Conservation (phyloP, 2,797 vertebrate genomes). For the Phylloscopus collybita region DNA sequence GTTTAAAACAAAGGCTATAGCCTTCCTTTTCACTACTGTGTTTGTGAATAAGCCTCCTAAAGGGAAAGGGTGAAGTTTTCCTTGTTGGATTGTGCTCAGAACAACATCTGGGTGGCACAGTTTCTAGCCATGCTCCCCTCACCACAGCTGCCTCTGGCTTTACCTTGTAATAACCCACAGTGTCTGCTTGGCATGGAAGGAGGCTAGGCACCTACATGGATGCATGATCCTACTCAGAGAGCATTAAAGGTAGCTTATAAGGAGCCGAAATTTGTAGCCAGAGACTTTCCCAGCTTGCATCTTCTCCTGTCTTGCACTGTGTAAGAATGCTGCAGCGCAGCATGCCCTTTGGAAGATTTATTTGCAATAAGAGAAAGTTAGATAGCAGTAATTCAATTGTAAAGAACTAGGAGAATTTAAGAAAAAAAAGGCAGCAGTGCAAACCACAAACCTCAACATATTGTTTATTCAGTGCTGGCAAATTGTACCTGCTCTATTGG, state of each 20-base stretch:
- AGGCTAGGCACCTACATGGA: not conserved
- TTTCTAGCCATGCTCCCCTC: accelerated
- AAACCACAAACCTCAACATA: not conserved
- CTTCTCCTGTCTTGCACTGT: not conserved
- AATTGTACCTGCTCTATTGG: not conserved
- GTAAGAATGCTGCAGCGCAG: accelerated
- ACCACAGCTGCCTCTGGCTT: not conserved
- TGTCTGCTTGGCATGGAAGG: not conserved
- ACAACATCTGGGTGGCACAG: accelerated
- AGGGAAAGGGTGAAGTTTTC: not conserved
- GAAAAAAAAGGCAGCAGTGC: not conserved
- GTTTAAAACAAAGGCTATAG: not conserved
- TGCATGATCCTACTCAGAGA: not conserved
- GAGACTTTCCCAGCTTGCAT: not conserved
- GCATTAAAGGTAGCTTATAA: not conserved
- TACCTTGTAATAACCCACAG: accelerated
- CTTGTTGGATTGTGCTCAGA: not conserved
- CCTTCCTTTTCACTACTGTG: not conserved
- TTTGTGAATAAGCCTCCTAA: not conserved
- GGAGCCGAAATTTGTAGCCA: not conserved
- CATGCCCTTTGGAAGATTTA: not conserved
- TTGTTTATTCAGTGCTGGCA: slow-evolving; percentile 31
- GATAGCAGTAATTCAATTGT: not conserved
- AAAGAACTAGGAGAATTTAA: not conserved
- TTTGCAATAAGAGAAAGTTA: not conserved